Evolutionary conservation across 2,888 invertebrate genomes (phyloP).

Genomic region (Punctoribates punctum): DNA sequence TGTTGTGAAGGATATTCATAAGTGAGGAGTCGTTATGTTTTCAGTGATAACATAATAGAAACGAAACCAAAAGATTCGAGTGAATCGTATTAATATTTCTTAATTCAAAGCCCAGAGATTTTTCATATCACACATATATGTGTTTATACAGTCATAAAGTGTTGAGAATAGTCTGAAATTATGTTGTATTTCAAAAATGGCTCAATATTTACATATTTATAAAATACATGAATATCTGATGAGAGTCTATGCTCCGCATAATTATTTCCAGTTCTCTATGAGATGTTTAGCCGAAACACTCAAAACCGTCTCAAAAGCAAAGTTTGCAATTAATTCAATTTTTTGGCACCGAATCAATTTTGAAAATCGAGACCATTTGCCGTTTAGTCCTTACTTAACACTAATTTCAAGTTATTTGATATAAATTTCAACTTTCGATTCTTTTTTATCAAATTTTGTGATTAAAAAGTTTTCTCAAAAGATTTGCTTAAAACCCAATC

Average conservation of each 20-base stretch:
- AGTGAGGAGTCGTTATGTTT: constrained; percentile 3
- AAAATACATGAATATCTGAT: constrained; percentile 2
- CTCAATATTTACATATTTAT: not conserved
- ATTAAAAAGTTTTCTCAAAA: no score
- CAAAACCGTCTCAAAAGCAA: not conserved
- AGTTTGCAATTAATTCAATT: constrained; percentile 3
- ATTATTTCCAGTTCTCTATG: not conserved
- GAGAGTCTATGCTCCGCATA: not conserved
- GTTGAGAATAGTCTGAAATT: not conserved
- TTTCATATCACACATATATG: constrained; percentile 3
- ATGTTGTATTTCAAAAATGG: not conserved
- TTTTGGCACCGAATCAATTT: not conserved
- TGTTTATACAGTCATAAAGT: not conserved
- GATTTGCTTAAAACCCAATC: no score
- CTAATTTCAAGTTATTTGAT: no score
- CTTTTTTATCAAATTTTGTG: no score
- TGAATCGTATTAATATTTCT: not conserved
- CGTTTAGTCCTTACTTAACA: no score
- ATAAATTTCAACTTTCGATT: no score
- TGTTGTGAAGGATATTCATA: not conserved
- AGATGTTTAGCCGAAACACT: not conserved
- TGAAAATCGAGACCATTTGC: not conserved
- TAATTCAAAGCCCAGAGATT: not conserved
- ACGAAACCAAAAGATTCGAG: not conserved
- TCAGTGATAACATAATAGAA: not conserved